Evolutionary conservation across 2,888 invertebrate species (phyloP), one percentile per base, ranked within the genome.

Genomic region (Drosophila maculinotata): DNA sequence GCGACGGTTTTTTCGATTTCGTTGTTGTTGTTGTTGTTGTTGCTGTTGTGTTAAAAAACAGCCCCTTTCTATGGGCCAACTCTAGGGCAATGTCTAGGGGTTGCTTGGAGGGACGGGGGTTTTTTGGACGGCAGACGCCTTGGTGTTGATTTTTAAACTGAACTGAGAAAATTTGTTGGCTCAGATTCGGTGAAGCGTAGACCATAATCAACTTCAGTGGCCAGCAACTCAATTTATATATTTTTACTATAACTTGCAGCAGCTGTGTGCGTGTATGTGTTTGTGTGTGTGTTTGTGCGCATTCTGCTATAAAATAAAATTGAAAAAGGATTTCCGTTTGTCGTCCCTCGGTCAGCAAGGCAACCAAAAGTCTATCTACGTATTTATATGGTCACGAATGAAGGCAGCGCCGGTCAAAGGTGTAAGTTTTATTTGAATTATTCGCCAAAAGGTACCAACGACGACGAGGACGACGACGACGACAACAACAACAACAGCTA

Each of bases 191-290:
- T 78, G 81, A 76, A 79, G 83, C 87, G 81, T 76, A 86, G 84
- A 87, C 89, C 88, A 89, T 89, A 88, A 88, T 88, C 89, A 88
- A 88, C 88, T 89, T 88, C 86, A 79, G 89, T 89, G 88, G 89
- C 89, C 87, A 72, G 84, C 82, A 88, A 89, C 89, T 89, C 87
- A 89, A 89, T 89, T 88, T 88, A 87, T 88, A 87, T 82, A 81
- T 69, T 60, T 74, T 54, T 69, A 48, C 74, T 49, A 69, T 76
- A 79, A 83, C 83, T 77, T 72, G 58, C 76, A 84, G 71, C 84
- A 87, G 65, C 62, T 77, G 84, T 31, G 31, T 35, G 45, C 38
- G 42, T 58, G 48, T 41, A 48, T 54, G 39, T 59, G 41, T 59
- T 53, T 65, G 59, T 26, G 42, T 59, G 36, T 54, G 42, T 52